Evolutionary conservation across 2,113 vertebrate genomes (phyloP).

Genomic region (Cebidichthys violaceus): DNA sequence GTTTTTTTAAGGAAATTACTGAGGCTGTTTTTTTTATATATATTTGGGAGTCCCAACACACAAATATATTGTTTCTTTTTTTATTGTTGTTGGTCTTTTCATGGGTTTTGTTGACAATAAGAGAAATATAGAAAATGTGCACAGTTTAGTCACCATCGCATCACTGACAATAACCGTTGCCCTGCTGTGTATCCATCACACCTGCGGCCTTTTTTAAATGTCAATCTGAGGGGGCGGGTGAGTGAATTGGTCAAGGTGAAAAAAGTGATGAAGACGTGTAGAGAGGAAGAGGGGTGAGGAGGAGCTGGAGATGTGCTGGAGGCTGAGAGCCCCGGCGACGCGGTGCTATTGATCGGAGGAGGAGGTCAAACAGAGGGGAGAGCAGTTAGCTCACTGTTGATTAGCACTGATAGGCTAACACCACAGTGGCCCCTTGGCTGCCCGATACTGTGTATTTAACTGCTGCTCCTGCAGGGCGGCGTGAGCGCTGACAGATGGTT

Average conservation of each 20-base stretch:
- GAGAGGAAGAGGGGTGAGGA: constrained; percentile 16
- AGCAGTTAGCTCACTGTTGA: constrained; percentile 71
- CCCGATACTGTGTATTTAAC: constrained; percentile 61
- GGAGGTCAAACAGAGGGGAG: constrained; percentile 68
- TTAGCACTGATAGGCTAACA: constrained; percentile 65
- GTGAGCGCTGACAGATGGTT: constrained; percentile 41
- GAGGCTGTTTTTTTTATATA: too few species aligned
- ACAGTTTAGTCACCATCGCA: not conserved
- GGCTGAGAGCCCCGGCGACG: constrained; percentile 15
- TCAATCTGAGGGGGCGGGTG: constrained; percentile 9
- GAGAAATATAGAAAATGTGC: not conserved
- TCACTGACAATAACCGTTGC: not conserved
- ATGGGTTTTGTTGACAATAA: not conserved
- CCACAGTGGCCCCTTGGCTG: constrained; percentile 26
- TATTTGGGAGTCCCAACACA: not conserved
- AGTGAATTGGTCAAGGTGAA: constrained; percentile 41
- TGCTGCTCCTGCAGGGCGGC: constrained; percentile 52
- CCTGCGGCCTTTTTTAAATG: constrained; percentile 1
- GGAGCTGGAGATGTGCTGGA: constrained; percentile 40
- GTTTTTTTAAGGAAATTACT: not conserved
- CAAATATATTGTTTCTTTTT: too few species aligned
- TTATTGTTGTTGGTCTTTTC: not conserved
- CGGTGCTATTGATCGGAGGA: constrained; percentile 51
- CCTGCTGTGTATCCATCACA: not conserved
- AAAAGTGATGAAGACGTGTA: not conserved